Base-by-base conservation (phyloP, 2,888 invertebrate species). In the Pterobdella sp. region DNA sequence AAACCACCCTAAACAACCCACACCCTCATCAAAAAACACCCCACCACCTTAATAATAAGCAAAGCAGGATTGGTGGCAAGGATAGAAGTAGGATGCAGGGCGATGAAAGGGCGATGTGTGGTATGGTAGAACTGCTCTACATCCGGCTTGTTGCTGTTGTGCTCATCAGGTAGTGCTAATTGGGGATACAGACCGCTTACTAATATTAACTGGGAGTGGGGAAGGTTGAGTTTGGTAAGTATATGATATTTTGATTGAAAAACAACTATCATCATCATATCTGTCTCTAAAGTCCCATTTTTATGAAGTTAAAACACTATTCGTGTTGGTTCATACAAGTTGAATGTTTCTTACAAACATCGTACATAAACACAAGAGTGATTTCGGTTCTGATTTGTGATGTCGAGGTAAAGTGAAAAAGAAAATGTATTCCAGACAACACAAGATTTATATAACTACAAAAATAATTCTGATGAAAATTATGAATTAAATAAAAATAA, bases 101-200 rank as follows among this genome's bases (percentile, higher is more conserved):
- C 90, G 3, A 94, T 89, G 82, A 91, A 96, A 0, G 92, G 91
- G 82, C 95, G 96, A 14, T 71, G 52, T 36, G 85, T 49, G 26
- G 75, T 76, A 78, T 85, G 85, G 77, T 84, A 85, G 29, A 82
- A 80, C 74, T 84, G 84, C 7, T 65, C 65, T 4, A 82, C 80
- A 73, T 82, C 83, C 83, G 88, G 88, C 87, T 94, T 93, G 80
- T 90, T 92, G 79, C 91, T 89, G 84, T 97, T 97, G 79, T 91
- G 91, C 79, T 93, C 92, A 83, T 98, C 97, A 0, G 93, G 89
- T n/a, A 94, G 88, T 0, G 95, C 93, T n/a, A 75, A 63, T 85
- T 97, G 94, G 0, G 97, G 97, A 83, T 96, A 97, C 71, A 98
- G 86, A 0, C 96, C 95, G 84, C 93, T 90, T 78, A 92, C 91